phyloP scores from a whole-genome alignment of 2,888 invertebrate species.

The Eubasilissa splendida region DNA sequence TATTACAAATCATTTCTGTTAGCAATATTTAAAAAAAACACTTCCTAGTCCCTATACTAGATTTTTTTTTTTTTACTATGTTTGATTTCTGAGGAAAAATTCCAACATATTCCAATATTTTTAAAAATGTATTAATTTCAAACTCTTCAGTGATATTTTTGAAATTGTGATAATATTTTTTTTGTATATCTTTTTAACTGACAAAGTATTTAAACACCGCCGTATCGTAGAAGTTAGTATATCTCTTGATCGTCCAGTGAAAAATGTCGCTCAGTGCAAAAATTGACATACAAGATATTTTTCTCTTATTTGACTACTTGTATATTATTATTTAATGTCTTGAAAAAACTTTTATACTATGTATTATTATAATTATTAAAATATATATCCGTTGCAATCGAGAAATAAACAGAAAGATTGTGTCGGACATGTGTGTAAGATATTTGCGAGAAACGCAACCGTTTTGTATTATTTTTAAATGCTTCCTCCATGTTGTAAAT shows the following conservation, averaged over 20 bases:
- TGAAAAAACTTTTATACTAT: background rate
- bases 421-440: slow-evolving; percentile 6
- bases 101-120: background rate
- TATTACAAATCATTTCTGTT: too few species aligned
- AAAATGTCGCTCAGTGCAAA: too few species aligned
- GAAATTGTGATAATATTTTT: background rate
- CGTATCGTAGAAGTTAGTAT: too few species aligned
- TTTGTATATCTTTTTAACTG: background rate
- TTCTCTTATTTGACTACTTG: background rate
- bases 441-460: slow-evolving; percentile 3
- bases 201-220: background rate
- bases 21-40: too few species aligned
- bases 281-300: background rate
- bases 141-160: slow-evolving; percentile 6
- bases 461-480: slow-evolving; percentile 57
- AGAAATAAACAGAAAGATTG: background rate
- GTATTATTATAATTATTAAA: background rate
- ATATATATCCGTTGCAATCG: background rate
- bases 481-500: slow-evolving; percentile 59
- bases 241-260: too few species aligned
- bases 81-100: background rate
- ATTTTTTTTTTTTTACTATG: background rate
- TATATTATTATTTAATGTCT: slow-evolving; percentile 3
- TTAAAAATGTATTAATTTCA: background rate
- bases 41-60: too few species aligned